These are phyloP conservation scores for Microctonus brassicae DNA, from an alignment of 2,888 invertebrate species.

Conservation along the genomic window DNA sequence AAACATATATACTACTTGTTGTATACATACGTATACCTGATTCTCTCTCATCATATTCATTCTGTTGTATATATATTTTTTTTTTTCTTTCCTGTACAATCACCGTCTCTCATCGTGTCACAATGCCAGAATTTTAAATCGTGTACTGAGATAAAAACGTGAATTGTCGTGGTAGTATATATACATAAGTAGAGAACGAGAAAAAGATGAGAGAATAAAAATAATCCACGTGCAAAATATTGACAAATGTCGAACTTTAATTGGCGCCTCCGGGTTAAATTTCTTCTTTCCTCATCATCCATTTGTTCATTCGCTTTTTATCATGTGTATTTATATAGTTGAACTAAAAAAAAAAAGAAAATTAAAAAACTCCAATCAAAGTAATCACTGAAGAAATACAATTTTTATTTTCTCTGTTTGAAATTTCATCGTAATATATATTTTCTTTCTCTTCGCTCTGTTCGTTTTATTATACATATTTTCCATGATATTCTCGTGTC, in stretches of 20 bases:
- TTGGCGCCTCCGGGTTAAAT: constrained; percentile 43
- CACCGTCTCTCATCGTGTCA: constrained; percentile 22
- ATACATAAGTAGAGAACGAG: no score
- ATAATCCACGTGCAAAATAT: constrained; percentile 4
- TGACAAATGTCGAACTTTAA: constrained; percentile 40
- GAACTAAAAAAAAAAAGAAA: no score
- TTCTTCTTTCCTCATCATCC: constrained; percentile 14
- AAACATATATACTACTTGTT: constrained; percentile 21
- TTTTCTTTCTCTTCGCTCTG: background rate
- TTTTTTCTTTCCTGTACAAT: constrained; percentile 28
- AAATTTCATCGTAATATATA: background rate
- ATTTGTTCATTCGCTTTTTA: background rate
- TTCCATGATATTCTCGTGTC: background rate
- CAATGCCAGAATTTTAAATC: constrained; percentile 36
- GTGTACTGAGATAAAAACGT: constrained; percentile 39
- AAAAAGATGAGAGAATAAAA: constrained; percentile 15
- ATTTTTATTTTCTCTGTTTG: background rate
- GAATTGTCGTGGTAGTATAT: constrained; percentile 22
- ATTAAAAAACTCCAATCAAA: background rate
- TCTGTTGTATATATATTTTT: constrained; percentile 11
- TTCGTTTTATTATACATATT: constrained; percentile 1
- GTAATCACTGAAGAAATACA: constrained; percentile 8
- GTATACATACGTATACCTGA: background rate
- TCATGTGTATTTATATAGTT: background rate
- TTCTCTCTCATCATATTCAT: constrained; percentile 24